Conservation (phyloP, 2,797 vertebrate genomes). For the Chaetodon trifasciatus region DNA sequence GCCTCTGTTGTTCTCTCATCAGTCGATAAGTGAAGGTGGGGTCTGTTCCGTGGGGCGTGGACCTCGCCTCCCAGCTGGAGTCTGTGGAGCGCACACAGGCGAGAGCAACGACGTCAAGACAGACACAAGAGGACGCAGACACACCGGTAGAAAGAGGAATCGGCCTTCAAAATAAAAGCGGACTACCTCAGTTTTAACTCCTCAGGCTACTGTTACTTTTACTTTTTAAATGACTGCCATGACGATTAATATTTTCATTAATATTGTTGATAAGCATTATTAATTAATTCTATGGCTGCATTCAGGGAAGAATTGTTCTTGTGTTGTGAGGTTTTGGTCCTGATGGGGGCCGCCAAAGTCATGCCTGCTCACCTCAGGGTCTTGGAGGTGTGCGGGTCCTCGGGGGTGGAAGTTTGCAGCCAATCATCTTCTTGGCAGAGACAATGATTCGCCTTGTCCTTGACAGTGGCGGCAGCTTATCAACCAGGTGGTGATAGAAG, state of each 20-base stretch:
- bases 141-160: not conserved
- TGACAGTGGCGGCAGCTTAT: too few relatives aligned
- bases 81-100: constrained; percentile 57
- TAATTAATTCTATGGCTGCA: too few relatives aligned
- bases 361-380: too few relatives aligned
- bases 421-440: too few relatives aligned
- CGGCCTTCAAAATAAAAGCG: constrained; percentile 70
- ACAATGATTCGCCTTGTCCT: too few relatives aligned
- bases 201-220: not conserved
- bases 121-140: fast-evolving
- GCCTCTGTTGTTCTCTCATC: constrained; percentile 65
- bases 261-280: not conserved
- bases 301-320: too few relatives aligned
- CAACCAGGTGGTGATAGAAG: too few relatives aligned
- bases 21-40: constrained; percentile 76
- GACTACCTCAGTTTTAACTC: not conserved
- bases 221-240: not conserved
- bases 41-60: constrained; percentile 78
- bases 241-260: not conserved
- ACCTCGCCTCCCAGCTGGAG: constrained; percentile 81
- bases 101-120: constrained; percentile 44
- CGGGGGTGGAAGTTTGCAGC: too few relatives aligned
- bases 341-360: too few relatives aligned
- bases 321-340: too few relatives aligned
- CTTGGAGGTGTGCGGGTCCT: too few relatives aligned